A percentile compares a stretch with the other conserved stretches of the same genome.
These are phyloP conservation scores for Folsomia manolachei DNA, from an alignment of 2,888 invertebrate species.

Conservation along the genomic window DNA sequence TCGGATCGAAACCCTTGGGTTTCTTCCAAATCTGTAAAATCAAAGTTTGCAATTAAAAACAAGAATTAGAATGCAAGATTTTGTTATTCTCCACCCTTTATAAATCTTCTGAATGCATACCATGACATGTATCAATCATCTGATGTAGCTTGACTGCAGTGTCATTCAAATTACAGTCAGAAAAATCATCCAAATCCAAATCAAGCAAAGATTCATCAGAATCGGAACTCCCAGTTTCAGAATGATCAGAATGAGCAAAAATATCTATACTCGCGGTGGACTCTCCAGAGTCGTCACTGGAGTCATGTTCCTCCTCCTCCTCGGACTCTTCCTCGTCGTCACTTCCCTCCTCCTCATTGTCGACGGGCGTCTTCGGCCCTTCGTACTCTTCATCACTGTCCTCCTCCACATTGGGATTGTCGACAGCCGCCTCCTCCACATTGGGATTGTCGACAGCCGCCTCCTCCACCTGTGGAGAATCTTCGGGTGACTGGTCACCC, in stretches of 20 bases:
- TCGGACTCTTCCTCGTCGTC: neutral
- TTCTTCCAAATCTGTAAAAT: slow-evolving; percentile 8
- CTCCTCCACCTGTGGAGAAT: no score
- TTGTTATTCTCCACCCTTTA: neutral
- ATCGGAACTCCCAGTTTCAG: no score
- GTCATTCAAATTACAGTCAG: neutral
- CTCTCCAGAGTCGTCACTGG: neutral
- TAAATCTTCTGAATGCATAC: neutral
- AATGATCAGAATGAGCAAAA: neutral
- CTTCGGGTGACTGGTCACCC: no score
- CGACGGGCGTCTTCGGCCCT: no score
- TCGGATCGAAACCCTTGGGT: neutral
- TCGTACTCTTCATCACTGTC: no score
- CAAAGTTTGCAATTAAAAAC: neutral
- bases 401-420: no score
- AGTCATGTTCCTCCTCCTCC: neutral
- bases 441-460: no score
- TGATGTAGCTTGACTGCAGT: neutral
- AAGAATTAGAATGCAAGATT: no score
- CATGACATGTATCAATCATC: slow-evolving; percentile 5
- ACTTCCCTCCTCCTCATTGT: neutral
- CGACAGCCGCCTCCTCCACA: no score
- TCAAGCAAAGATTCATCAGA: neutral
- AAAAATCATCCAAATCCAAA: neutral
- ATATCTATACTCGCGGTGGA: neutral